Percentiles rank a stretch among this genome's conserved stretches.
Conservation (phyloP, 1,140 invertebrate genomes). For the Temnothorax nylanderi region DNA sequence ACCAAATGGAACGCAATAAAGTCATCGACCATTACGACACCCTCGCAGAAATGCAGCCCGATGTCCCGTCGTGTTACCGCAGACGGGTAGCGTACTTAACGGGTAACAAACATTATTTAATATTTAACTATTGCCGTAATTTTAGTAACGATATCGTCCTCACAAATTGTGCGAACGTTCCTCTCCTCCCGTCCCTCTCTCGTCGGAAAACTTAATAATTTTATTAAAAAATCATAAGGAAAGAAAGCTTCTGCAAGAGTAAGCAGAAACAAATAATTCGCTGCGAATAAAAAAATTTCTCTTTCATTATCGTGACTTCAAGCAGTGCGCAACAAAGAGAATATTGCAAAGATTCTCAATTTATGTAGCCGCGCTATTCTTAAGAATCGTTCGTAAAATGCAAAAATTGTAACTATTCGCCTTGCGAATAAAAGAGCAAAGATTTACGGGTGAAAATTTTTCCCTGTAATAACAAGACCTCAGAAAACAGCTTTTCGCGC, state of each 20-base stretch:
- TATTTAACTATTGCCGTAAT: conserved; percentile 42
- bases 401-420: not conserved
- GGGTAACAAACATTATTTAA: not conserved
- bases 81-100: not conserved
- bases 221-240: not conserved
- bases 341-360: not conserved
- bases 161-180: not conserved
- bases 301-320: not conserved
- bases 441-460: not conserved
- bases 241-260: not conserved
- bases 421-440: not conserved
- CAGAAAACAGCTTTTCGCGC: not conserved
- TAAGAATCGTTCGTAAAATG: not conserved
- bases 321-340: not conserved
- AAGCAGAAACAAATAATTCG: not conserved
- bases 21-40: conserved; percentile 76
- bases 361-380: conserved; percentile 1
- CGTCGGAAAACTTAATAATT: not conserved
- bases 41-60: conserved; percentile 12
- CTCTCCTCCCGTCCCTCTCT: not conserved
- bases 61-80: not conserved
- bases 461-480: not conserved
- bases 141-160: not conserved
- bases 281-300: not conserved
- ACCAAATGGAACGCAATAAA: conserved; percentile 74